Evolutionary conservation across 64 coral and sea anemone genomes (phyloP), one percentile per base, ranked within the genome.

Genomic region (Actinia equina): DNA sequence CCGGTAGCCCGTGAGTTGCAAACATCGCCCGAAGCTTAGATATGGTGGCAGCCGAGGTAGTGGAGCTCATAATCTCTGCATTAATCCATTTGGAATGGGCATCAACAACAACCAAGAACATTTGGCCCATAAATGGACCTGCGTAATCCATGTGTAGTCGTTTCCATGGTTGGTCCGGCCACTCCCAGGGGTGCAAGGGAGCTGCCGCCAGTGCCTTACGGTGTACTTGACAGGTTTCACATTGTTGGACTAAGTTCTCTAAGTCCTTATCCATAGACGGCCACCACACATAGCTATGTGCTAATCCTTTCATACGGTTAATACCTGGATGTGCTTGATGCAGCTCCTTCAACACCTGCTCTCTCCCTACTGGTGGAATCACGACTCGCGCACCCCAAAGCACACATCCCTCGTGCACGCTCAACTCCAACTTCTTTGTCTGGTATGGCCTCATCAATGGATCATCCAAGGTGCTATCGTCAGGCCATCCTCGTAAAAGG

Each of bases 261-360:
- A 83, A 82, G 56, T 89, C 88, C 57, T 83, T 89, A 6, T 83
- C 88, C 52, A 54, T 54, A 6, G 45, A 70, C n/a, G 88, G 88
- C 80, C 76, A 88, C 86, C 86, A 88, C 42, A 88, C 86, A 58
- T 88, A 88, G 86, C 86, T 88, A 60, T 62, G 69, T 83, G 79
- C 88, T 30, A 89, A 79, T 11, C 25, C 57, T 76, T 89, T 89
- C 88, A 89, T 89, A 53, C 79, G 30, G 80, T 59, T 81, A 7
- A 89, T 89, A 19, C 78, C 88, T 62, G 88, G 77, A 22, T 89
- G 88, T 18, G 77, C 87, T 82, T 89, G 52, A 22, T 89, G 87
- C 46, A 82, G 87, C 58, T 89, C 88, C 12, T 54, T 71, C 2
- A 89, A 79, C 51, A 83, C 88, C 82, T 63, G 20, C 80, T 67